Base-by-base conservation (phyloP, 2,888 invertebrate species). In the Gymnocheta viridis region DNA sequence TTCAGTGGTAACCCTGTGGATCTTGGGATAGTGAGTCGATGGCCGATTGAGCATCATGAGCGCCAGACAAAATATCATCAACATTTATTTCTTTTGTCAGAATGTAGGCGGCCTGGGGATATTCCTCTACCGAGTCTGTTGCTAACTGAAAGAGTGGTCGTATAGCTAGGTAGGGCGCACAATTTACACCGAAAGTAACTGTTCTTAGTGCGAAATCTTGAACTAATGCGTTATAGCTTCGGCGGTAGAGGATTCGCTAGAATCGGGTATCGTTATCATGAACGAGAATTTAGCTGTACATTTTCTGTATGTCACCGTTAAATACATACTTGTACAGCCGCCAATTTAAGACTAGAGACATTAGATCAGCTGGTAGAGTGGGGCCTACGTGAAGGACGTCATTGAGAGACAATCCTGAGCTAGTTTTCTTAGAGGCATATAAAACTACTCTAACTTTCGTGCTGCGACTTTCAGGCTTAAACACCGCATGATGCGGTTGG, bases 271-370 rank as follows among this genome's bases (percentile, higher is more conserved):
- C 79, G 4, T 51, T 19, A 5, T 70, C 54, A 0, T 82, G 32
- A 2, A 83, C 66, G 19, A 44, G 54, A 10, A 86, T 83, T 47
- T 86, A 85, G 7, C 85, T 80, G 17, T 86, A 86, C 82, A 85
- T 84, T 19, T 87, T 86, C 17, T 83, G 62, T 5, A 86, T 82
- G 19, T 87, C 86, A 2, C 84, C 86, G 27, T 82, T 85, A 38
- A 86, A 83, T 0, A 83, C 85, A 35, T 72, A 86, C 10, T 51
- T 24, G n/a, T 67, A 85, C 0, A 82, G 24, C 2, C 84, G 56
- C 70, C 73, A 86, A 4, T 54, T 56, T 1, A 85, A n/a, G 6
- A 32, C 3, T 1, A 49, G 19, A 22, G 49, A 22, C n/a, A 32
- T 32, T 2, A 32, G n/a, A n/a, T n/a, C n/a, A n/a, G n/a, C 7